These are phyloP conservation scores for Thamnophis elegans DNA, from an alignment of 2,797 vertebrate genomes.

Conservation along the genomic window DNA sequence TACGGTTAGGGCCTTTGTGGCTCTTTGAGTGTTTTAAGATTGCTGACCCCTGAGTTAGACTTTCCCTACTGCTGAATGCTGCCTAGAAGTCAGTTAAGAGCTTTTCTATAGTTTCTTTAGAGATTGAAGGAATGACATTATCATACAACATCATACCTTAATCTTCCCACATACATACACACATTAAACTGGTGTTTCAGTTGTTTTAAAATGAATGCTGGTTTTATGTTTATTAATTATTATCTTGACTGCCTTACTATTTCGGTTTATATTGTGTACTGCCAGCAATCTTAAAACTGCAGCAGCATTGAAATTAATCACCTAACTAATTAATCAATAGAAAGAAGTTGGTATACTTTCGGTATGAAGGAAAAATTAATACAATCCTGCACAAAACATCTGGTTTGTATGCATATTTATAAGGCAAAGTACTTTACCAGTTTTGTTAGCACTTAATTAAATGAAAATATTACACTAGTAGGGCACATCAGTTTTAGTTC, in stretches of 20 bases:
- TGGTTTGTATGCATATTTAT: background rate
- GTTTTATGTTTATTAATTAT: background rate
- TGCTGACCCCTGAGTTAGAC: too few species aligned
- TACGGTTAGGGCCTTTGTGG: too few species aligned
- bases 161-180: background rate
- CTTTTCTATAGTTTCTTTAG: background rate
- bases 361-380: slow-evolving; percentile 44
- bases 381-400: slow-evolving; percentile 15
- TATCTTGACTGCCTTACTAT: background rate
- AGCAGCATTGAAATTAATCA: background rate
- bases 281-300: background rate
- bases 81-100: background rate
- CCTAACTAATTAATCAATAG: background rate
- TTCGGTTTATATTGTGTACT: background rate
- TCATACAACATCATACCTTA: background rate
- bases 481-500: background rate
- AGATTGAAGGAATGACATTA: background rate
- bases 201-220: background rate
- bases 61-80: background rate
- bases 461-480: background rate
- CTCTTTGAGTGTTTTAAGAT: too few species aligned
- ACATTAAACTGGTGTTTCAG: background rate
- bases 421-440: background rate
- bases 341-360: background rate
- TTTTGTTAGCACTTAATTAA: background rate